phyloP scores from a whole-genome alignment of 2,113 vertebrate genomes.

The Sturnus vulgaris region DNA sequence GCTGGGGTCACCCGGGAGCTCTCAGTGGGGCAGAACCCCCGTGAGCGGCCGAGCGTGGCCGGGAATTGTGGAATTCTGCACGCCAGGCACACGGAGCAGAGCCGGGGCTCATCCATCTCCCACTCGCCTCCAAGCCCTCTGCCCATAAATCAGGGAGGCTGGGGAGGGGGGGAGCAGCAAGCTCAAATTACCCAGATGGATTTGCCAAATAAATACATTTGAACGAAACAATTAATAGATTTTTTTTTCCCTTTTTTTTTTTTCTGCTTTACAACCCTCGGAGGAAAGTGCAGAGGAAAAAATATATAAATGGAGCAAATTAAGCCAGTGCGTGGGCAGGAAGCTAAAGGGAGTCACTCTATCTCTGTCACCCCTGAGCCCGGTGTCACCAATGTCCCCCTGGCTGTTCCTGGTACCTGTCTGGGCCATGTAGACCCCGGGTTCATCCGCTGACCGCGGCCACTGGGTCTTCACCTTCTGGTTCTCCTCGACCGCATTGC shows the following conservation, averaged over 20 bases:
- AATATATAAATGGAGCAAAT: conserved; percentile 58
- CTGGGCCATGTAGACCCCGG: conserved; percentile 96
- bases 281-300: conserved; percentile 44
- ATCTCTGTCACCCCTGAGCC: neutral
- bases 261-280: conserved; percentile 24
- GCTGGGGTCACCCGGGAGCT: neutral
- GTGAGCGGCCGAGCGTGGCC: accelerated
- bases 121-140: neutral
- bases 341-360: neutral
- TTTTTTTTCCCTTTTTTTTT: neutral
- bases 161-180: neutral
- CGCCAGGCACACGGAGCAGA: neutral
- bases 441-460: conserved; percentile 93
- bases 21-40: neutral
- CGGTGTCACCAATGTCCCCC: neutral
- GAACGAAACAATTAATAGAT: conserved; percentile 67
- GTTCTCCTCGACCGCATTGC: conserved; percentile 87
- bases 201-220: conserved; percentile 68
- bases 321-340: neutral
- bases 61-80: neutral
- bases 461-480: conserved; percentile 97
- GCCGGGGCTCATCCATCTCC: conserved; percentile 53
- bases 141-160: conserved; percentile 44
- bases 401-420: conserved; percentile 79
- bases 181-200: conserved; percentile 51